Percentiles rank a stretch among this genome's conserved stretches.
Conservation (phyloP, 2,797 vertebrate genomes). For the Rhinophrynus dorsalis region DNA sequence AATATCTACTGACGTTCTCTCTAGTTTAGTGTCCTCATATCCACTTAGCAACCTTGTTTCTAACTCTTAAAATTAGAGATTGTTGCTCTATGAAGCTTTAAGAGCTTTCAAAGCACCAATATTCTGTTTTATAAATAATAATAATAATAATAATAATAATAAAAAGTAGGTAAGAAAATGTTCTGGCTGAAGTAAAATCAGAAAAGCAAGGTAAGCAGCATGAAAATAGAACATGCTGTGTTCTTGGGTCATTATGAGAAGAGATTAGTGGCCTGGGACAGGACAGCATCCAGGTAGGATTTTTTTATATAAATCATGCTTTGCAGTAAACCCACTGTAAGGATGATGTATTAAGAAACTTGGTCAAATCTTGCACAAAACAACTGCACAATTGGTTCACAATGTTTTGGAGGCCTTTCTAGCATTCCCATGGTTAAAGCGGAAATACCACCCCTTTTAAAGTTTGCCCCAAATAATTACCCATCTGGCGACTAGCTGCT, state of each 20-base stretch:
- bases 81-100: not conserved
- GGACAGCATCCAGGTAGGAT: not conserved
- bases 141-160: slow-evolving; percentile 15
- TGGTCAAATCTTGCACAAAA: too few relatives aligned
- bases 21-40: not conserved
- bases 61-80: slow-evolving; percentile 18
- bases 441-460: too few relatives aligned
- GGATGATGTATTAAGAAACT: too few relatives aligned
- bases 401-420: too few relatives aligned
- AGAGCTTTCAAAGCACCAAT: not conserved
- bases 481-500: too few relatives aligned
- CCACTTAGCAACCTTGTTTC: slow-evolving; percentile 1
- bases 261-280: slow-evolving; percentile 8
- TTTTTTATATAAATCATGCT: too few relatives aligned
- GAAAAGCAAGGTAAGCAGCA: slow-evolving; percentile 4
- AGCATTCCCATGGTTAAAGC: too few relatives aligned
- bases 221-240: slow-evolving; percentile 14
- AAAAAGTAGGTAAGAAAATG: slow-evolving; percentile 11
- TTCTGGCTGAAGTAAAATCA: slow-evolving; percentile 6
- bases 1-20: not conserved
- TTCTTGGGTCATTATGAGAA: slow-evolving; percentile 16
- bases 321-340: too few relatives aligned
- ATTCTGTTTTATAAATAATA: slow-evolving; percentile 19
- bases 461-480: too few relatives aligned
- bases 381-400: too few relatives aligned